Percentiles rank a stretch among this genome's conserved stretches.
Conservation (phyloP, 2,888 invertebrate species). For the Drosophila longiperda region DNA sequence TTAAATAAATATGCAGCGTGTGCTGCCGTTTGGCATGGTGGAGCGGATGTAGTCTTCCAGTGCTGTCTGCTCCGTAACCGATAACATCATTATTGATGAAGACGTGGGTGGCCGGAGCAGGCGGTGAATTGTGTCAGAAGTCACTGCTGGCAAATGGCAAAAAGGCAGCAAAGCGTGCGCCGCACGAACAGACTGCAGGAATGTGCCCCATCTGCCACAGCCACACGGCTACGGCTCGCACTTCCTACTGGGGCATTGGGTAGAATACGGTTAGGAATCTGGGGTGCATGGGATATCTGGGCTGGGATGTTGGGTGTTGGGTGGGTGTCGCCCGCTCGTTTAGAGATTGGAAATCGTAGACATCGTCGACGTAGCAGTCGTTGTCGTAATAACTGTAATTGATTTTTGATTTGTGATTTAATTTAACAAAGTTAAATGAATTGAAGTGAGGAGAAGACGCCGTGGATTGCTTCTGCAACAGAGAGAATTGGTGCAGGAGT, state of each 20-base stretch:
- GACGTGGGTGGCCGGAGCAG: conserved; percentile 50
- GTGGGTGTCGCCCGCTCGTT: conserved; percentile 58
- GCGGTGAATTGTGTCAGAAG: conserved; percentile 36
- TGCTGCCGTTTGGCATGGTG: conserved; percentile 50
- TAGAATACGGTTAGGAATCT: conserved; percentile 20
- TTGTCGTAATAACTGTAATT: conserved; percentile 82
- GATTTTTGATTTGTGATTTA: conserved; percentile 85
- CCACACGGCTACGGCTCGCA: conserved; percentile 51
- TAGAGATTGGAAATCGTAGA: conserved; percentile 78
- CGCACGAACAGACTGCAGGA: conserved; percentile 74
- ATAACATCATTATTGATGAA: conserved; percentile 78
- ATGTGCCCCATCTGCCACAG: conserved; percentile 64
- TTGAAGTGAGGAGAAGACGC: conserved; percentile 49
- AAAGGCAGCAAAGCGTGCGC: conserved; percentile 65
- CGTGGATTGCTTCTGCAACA: not conserved
- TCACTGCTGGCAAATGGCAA: conserved; percentile 68
- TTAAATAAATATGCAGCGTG: conserved; percentile 78
- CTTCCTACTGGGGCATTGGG: conserved; percentile 45
- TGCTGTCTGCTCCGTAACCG: conserved; percentile 70
- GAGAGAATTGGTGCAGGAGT: conserved; percentile 1
- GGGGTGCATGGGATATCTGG: conserved; percentile 14
- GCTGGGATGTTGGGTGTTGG: conserved; percentile 15
- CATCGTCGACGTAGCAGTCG: conserved; percentile 67
- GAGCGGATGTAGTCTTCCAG: conserved; percentile 35
- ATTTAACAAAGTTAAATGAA: conserved; percentile 82